These are phyloP conservation scores for Bombus difficillimus DNA, from an alignment of 1,140 invertebrate genomes.

Conservation along the genomic window DNA sequence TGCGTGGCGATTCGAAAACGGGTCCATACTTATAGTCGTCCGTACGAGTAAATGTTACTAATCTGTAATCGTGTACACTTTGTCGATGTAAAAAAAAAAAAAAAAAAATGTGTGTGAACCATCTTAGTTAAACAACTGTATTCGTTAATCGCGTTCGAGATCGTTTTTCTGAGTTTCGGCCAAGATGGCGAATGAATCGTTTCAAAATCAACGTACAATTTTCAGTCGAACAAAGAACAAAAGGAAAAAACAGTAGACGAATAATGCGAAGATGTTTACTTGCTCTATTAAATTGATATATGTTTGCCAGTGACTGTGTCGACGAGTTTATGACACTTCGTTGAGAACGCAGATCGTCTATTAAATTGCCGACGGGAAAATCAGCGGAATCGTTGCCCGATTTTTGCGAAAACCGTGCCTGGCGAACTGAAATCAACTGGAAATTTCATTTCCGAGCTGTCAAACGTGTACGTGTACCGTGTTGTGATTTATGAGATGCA, in stretches of 20 bases:
- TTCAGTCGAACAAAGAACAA: background rate
- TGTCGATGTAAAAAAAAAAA: constrained; percentile 4
- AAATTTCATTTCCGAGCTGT: constrained; percentile 17
- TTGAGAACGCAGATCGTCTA: no score
- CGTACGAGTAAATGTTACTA: constrained; percentile 49
- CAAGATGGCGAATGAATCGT: background rate
- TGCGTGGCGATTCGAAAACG: constrained; percentile 71
- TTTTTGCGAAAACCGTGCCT: background rate
- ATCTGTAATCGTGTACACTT: constrained; percentile 45
- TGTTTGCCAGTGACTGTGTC: background rate
- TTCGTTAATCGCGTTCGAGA: background rate
- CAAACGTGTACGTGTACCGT: background rate
- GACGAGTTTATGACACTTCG: background rate
- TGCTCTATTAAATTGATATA: background rate
- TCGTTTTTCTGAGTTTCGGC: background rate
- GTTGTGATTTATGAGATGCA: constrained; percentile 8
- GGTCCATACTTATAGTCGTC: constrained; percentile 67
- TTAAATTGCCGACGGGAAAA: background rate
- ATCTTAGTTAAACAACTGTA: constrained; percentile 24
- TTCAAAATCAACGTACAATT: background rate
- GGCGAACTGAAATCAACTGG: background rate
- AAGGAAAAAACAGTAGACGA: background rate
- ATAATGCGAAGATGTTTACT: background rate
- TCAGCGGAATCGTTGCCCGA: background rate
- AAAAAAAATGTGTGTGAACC: constrained; percentile 9